Conservation (phyloP, 2,113 vertebrate genomes). For the Salvator merianae region DNA sequence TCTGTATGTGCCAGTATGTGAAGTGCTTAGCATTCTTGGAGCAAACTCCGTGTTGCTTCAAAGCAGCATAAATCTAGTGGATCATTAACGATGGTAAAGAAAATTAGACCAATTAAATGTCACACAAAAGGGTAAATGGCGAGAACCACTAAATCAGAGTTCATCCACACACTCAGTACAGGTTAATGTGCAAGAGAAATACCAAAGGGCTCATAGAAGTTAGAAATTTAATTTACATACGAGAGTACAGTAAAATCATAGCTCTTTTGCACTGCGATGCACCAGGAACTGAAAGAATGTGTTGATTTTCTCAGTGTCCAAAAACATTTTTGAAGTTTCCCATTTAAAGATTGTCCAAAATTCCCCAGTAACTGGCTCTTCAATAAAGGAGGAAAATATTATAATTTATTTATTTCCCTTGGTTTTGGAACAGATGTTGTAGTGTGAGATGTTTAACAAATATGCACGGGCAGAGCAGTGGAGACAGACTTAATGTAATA, state of each 20-base stretch:
- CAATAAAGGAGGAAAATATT: too few relatives aligned
- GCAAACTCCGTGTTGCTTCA: background rate
- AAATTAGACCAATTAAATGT: constrained; percentile 31
- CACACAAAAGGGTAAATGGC: background rate
- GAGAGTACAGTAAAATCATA: background rate
- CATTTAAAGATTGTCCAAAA: background rate
- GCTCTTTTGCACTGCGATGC: background rate
- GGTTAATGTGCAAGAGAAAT: constrained; percentile 36
- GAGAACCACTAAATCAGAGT: background rate
- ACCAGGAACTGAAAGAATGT: background rate
- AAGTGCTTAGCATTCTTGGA: constrained; percentile 1
- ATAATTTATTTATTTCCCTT: background rate
- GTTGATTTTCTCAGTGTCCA: background rate
- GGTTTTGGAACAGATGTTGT: background rate
- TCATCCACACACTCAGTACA: background rate
- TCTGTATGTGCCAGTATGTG: background rate
- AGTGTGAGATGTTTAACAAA: background rate
- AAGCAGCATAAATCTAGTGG: background rate
- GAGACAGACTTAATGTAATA: too few relatives aligned
- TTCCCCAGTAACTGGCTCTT: background rate
- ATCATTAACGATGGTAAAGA: constrained; percentile 18
- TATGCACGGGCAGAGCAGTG: too few relatives aligned
- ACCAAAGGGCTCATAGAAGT: constrained; percentile 8
- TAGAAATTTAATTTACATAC: background rate
- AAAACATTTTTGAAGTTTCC: background rate